phyloP scores from a whole-genome alignment of 2,888 invertebrate species.

The Metalampra italica region DNA sequence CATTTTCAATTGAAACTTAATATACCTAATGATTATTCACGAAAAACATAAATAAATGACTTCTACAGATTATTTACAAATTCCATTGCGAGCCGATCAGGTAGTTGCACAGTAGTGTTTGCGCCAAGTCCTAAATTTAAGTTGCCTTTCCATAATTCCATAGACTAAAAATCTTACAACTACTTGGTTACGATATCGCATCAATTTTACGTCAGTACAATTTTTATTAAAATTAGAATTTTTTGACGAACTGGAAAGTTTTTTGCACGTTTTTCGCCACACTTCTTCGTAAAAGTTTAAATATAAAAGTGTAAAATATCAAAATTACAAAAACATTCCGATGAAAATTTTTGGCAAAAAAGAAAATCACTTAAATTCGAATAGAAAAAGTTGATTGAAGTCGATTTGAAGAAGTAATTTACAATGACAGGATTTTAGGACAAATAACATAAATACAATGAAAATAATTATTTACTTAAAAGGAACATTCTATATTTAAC shows the following conservation, averaged over 20 bases:
- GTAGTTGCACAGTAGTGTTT: conserved; percentile 1
- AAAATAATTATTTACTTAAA: too few relatives aligned
- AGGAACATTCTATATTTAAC: too few relatives aligned
- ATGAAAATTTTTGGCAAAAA: too few relatives aligned
- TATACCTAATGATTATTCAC: neutral
- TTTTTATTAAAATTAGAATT: neutral
- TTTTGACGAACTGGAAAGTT: neutral
- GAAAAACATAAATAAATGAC: conserved; percentile 2
- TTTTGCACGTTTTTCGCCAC: too few relatives aligned
- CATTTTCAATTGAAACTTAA: neutral
- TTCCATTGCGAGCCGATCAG: neutral
- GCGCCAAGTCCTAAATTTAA: conserved; percentile 2
- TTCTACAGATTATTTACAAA: conserved; percentile 1
- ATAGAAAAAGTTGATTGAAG: too few relatives aligned
- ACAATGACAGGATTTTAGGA: too few relatives aligned
- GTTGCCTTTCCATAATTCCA: neutral
- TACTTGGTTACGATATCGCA: conserved; percentile 56
- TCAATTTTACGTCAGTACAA: conserved; percentile 14
- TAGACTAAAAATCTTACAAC: conserved; percentile 14
- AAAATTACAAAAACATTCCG: too few relatives aligned
- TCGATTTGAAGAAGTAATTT: too few relatives aligned
- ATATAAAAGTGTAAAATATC: too few relatives aligned
- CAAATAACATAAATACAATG: too few relatives aligned
- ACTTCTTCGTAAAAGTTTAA: too few relatives aligned
- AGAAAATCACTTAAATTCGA: too few relatives aligned